These are phyloP conservation scores for Agrochola litura DNA, from an alignment of 2,888 invertebrate genomes.

Conservation along the genomic window DNA sequence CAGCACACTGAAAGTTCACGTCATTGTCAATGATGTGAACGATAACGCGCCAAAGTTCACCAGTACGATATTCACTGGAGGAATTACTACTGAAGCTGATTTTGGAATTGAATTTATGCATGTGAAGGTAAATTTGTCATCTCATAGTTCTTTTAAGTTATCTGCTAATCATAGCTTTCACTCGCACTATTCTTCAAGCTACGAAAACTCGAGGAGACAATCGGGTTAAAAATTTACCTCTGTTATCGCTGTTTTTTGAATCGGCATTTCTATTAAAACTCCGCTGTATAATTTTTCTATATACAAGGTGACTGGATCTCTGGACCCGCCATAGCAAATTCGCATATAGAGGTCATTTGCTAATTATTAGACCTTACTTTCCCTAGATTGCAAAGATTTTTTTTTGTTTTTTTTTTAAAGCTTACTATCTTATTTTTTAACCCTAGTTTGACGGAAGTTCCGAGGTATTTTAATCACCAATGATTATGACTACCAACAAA, in stretches of 20 bases:
- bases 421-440: too few relatives aligned
- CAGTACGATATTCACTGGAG: slow-evolving; percentile 96
- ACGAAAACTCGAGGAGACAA: too few relatives aligned
- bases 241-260: not conserved
- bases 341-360: too few relatives aligned
- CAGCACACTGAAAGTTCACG: slow-evolving; percentile 92
- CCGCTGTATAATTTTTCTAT: not conserved
- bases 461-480: too few relatives aligned
- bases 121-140: slow-evolving; percentile 91
- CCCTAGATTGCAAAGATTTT: too few relatives aligned
- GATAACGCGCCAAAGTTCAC: slow-evolving; percentile 97
- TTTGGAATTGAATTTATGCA: slow-evolving; percentile 97
- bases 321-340: too few relatives aligned
- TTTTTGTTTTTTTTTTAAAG: too few relatives aligned
- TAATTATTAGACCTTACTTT: too few relatives aligned
- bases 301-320: too few relatives aligned
- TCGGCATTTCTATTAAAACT: not conserved
- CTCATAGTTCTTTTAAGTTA: not conserved
- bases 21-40: slow-evolving; percentile 95
- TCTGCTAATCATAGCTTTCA: not conserved
- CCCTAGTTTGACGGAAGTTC: too few relatives aligned
- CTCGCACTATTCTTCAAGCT: not conserved
- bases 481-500: too few relatives aligned
- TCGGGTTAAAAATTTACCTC: not conserved
- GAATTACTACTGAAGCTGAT: slow-evolving; percentile 97